Conservation (phyloP, 2,888 invertebrate species). For the Plutella xylostella region DNA sequence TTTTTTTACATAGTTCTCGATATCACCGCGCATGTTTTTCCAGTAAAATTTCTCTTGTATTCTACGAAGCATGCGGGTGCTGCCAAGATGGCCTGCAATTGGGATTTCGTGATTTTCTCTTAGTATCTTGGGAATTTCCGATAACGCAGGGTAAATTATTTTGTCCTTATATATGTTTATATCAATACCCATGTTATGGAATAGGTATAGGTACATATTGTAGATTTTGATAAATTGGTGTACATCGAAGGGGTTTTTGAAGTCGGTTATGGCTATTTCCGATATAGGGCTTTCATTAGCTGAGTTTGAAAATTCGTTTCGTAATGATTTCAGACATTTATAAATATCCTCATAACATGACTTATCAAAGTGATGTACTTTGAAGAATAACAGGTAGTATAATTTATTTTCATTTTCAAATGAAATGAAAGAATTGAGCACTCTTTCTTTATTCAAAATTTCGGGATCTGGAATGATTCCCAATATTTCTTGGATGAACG, state of each 20-base stretch:
- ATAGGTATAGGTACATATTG: not conserved
- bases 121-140: not conserved
- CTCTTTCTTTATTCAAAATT: not conserved
- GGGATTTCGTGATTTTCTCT: not conserved
- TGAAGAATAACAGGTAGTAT: not conserved
- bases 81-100: not conserved
- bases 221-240: not conserved
- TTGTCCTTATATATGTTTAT: too few species aligned
- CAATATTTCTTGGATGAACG: not conserved
- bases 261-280: not conserved
- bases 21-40: not conserved
- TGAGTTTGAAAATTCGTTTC: not conserved
- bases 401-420: not conserved
- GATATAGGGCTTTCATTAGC: not conserved
- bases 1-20: slow-evolving; percentile 6
- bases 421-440: not conserved
- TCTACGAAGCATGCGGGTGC: not conserved
- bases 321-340: not conserved
- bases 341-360: not conserved
- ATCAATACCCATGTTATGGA: not conserved
- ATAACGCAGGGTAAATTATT: too few species aligned
- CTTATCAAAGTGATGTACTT: not conserved
- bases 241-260: not conserved
- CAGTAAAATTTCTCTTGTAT: not conserved
- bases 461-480: not conserved